Evolutionary conservation across 2,113 vertebrate species (phyloP).

Genomic region (human (Homo sapiens)): DNA sequence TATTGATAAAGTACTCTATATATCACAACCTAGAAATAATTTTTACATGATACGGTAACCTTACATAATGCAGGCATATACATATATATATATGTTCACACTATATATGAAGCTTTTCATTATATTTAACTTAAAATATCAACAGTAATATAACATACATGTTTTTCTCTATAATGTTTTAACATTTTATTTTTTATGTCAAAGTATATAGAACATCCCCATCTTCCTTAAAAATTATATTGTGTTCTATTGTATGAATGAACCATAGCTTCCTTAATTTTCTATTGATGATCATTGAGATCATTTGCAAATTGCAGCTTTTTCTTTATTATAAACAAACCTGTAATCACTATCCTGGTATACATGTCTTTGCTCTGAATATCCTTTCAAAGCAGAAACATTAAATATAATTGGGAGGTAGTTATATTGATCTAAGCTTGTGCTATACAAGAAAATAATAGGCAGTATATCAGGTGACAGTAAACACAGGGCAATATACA

Average conservation of each 20-base stretch:
- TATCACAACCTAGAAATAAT: not conserved
- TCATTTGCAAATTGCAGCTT: not conserved
- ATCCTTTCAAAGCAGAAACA: not conserved
- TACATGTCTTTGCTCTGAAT: not conserved
- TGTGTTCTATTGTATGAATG: not conserved
- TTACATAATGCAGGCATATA: not conserved
- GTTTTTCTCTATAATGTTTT: not conserved
- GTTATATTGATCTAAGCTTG: not conserved
- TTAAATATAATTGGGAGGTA: not conserved
- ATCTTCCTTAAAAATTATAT: not conserved
- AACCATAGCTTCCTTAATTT: not conserved
- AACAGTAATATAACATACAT: not conserved
- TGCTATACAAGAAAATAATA: not conserved
- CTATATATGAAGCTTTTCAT: not conserved
- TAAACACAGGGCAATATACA: not conserved
- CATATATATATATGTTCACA: not conserved
- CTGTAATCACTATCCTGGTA: not conserved
- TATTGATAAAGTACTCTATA: not conserved
- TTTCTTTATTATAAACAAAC: slow-evolving; percentile 17
- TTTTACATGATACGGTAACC: not conserved
- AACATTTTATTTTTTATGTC: not conserved
- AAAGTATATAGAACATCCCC: not conserved
- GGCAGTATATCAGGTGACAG: not conserved
- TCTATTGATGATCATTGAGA: not conserved
- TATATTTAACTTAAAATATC: not conserved